phyloP scores from a whole-genome alignment of 2,113 vertebrate species.

The Pogonocichla stellata region DNA sequence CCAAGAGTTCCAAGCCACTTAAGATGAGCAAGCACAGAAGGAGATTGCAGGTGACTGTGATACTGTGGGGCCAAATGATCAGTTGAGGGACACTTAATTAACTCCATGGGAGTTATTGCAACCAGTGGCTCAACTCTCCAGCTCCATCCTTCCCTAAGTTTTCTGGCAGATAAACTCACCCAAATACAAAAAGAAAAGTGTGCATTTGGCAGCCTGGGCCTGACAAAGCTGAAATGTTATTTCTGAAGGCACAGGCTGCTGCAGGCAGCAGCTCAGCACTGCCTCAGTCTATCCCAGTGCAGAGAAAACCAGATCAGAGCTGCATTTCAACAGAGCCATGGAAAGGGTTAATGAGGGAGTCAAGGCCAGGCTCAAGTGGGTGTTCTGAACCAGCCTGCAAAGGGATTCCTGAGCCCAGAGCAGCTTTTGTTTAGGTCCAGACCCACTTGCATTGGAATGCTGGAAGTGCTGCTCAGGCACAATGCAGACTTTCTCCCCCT shows the following conservation, averaged over 20 bases:
- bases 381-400: not conserved
- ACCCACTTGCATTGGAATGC: slow-evolving; percentile 11
- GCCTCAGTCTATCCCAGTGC: not conserved
- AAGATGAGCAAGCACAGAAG: not conserved
- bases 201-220: not conserved
- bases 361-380: not conserved
- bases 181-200: not conserved
- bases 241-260: not conserved
- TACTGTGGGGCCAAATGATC: not conserved
- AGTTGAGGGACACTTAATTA: not conserved
- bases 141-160: not conserved
- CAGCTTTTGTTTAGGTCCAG: slow-evolving; percentile 30
- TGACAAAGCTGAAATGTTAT: not conserved
- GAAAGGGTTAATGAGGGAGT: not conserved
- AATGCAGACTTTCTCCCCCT: slow-evolving; percentile 18
- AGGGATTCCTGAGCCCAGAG: slow-evolving; percentile 6
- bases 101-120: not conserved
- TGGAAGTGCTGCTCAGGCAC: not conserved
- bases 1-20: not conserved
- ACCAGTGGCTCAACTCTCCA: not conserved
- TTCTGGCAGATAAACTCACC: not conserved
- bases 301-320: not conserved
- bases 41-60: not conserved
- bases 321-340: not conserved
- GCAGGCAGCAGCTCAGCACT: not conserved